Evolutionary conservation across 2,797 vertebrate species (phyloP).

Genomic region (Cossypha polioptera): DNA sequence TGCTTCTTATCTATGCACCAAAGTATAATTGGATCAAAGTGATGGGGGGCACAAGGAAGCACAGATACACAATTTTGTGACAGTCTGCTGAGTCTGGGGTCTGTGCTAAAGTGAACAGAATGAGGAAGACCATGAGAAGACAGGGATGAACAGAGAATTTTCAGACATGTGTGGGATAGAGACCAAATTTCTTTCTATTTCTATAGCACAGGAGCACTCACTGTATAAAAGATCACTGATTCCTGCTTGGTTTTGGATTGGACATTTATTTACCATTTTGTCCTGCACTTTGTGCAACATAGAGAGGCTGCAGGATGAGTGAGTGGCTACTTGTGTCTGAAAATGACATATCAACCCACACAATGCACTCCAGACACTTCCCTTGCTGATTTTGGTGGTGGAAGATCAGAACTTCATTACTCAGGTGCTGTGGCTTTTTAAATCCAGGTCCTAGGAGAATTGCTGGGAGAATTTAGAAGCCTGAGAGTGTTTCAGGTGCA

Average conservation of each 20-base stretch:
- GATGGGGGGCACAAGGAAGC: not conserved
- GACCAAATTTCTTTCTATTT: not conserved
- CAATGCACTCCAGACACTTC: not conserved
- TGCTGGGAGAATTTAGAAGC: not conserved
- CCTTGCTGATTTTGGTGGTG: not conserved
- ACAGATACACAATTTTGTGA: not conserved
- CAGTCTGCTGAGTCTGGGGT: not conserved
- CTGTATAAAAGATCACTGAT: not conserved
- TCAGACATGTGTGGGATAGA: not conserved
- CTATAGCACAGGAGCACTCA: not conserved
- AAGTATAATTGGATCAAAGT: conserved; percentile 13
- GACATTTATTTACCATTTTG: not conserved
- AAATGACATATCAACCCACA: not conserved
- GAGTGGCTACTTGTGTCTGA: not conserved
- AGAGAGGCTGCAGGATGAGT: not conserved
- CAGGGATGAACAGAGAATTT: not conserved
- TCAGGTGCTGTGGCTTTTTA: not conserved
- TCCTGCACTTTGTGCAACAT: not conserved
- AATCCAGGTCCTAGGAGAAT: not conserved
- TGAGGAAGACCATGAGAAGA: not conserved
- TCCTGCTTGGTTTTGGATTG: not conserved
- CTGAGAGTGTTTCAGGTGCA: not conserved
- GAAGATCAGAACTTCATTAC: not conserved
- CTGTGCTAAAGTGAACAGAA: not conserved
- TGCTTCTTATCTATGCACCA: not conserved